Conservation (phyloP, 2,113 vertebrate species). For the Pteronura brasiliensis region DNA sequence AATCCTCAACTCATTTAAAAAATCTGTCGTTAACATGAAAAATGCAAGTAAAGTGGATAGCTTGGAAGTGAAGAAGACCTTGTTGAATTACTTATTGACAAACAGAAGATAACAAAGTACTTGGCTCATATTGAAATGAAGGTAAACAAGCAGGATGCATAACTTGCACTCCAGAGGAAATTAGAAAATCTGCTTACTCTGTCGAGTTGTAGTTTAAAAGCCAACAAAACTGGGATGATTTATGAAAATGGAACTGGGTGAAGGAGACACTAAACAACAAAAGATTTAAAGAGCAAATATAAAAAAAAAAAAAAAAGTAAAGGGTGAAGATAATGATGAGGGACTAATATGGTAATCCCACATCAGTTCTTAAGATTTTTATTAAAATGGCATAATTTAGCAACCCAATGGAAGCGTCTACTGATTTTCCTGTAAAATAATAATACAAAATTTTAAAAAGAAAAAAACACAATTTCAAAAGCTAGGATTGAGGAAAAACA, state of each 20-base stretch:
- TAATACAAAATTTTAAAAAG: neutral
- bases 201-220: slow-evolving; percentile 44
- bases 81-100: slow-evolving; percentile 75
- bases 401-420: neutral
- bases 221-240: slow-evolving; percentile 12
- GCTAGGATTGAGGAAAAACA: neutral
- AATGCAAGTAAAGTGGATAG: slow-evolving; percentile 59
- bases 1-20: slow-evolving; percentile 73
- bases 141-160: slow-evolving; percentile 58
- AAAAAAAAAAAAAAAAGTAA: neutral
- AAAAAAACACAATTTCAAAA: neutral
- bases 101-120: slow-evolving; percentile 56
- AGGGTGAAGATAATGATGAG: neutral
- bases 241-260: slow-evolving; percentile 25
- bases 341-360: neutral
- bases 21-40: slow-evolving; percentile 65
- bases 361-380: neutral
- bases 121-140: slow-evolving; percentile 62
- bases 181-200: slow-evolving; percentile 61
- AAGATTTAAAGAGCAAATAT: slow-evolving; percentile 1
- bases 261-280: neutral
- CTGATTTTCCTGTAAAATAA: neutral
- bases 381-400: neutral
- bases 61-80: slow-evolving; percentile 56
- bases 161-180: slow-evolving; percentile 48